Percentiles rank a stretch among this genome's conserved stretches.
These are phyloP conservation scores for Lordiphosa fenestrarum DNA, from an alignment of 2,888 invertebrate species.

Conservation along the genomic window DNA sequence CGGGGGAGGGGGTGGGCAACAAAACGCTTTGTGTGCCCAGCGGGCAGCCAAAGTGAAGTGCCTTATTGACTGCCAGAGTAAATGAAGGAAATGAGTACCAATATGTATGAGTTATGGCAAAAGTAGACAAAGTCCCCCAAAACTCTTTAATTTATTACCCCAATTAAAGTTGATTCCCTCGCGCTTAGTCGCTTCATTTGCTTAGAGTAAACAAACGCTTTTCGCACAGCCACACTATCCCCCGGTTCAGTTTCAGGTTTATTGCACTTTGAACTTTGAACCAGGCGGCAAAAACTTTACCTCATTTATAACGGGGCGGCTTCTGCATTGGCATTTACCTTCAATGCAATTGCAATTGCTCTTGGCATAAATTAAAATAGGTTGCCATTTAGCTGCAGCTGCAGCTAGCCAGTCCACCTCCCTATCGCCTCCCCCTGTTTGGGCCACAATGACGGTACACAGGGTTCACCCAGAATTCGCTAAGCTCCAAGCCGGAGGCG, in stretches of 20 bases:
- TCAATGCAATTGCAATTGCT: conserved; percentile 48
- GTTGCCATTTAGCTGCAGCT: conserved; percentile 42
- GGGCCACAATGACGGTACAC: conserved; percentile 20
- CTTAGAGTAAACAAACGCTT: conserved; percentile 32
- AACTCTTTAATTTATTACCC: too few species aligned
- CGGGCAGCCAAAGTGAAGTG: conserved; percentile 8
- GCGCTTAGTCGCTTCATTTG: conserved; percentile 19
- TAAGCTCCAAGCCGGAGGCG: conserved; percentile 18
- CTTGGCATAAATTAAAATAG: conserved; percentile 73
- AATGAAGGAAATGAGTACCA: conserved; percentile 1
- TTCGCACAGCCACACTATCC: conserved; percentile 9
- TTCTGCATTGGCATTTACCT: conserved; percentile 28
- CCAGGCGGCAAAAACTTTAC: conserved; percentile 24
- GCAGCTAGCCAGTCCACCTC: conserved; percentile 1
- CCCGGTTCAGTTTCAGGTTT: conserved; percentile 39
- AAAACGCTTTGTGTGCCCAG: conserved; percentile 13
- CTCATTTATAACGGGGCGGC: conserved; percentile 22
- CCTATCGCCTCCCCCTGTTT: too few species aligned
- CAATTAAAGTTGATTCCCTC: not conserved
- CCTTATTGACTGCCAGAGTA: conserved; percentile 8
- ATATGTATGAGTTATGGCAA: too few species aligned
- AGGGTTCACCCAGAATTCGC: conserved; percentile 44
- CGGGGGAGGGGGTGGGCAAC: conserved; percentile 13
- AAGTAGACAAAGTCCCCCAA: too few species aligned
- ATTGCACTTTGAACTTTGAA: conserved; percentile 66